These are phyloP conservation scores for Parauchenoglanis punctatus DNA, from an alignment of 2,797 vertebrate species.

Conservation along the genomic window DNA sequence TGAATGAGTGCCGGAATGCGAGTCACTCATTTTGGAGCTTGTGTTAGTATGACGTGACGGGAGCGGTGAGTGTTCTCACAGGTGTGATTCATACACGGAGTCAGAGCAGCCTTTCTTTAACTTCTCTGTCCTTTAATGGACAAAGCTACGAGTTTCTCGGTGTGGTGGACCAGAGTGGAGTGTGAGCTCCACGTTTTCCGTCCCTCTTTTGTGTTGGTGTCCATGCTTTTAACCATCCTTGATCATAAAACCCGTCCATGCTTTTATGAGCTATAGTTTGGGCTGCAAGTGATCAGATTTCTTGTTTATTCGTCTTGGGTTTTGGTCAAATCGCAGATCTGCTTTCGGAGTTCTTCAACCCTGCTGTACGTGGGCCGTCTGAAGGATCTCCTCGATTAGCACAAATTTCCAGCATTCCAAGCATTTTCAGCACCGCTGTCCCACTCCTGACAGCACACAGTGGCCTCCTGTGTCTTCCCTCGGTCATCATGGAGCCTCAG, in stretches of 20 bases:
- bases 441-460: slow-evolving; percentile 9
- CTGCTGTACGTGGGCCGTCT: not conserved
- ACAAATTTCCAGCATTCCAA: slow-evolving; percentile 16
- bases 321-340: not conserved
- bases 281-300: too few species aligned
- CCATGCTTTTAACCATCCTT: not conserved
- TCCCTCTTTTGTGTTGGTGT: not conserved
- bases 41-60: not conserved
- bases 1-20: slow-evolving; percentile 31
- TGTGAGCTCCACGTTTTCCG: not conserved
- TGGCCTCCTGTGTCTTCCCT: not conserved
- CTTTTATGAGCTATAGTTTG: not conserved
- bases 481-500: not conserved
- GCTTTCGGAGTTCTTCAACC: not conserved
- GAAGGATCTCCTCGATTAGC: not conserved
- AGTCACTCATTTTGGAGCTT: not conserved
- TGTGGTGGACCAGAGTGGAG: not conserved
- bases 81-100: not conserved
- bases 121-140: not conserved
- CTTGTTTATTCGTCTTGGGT: not conserved
- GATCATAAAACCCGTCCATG: not conserved
- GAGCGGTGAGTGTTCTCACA: not conserved
- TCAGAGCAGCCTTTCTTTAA: not conserved
- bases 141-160: not conserved
- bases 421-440: not conserved